Base-by-base conservation (phyloP, 2,113 vertebrate genomes). In the Neotoma lepida region DNA sequence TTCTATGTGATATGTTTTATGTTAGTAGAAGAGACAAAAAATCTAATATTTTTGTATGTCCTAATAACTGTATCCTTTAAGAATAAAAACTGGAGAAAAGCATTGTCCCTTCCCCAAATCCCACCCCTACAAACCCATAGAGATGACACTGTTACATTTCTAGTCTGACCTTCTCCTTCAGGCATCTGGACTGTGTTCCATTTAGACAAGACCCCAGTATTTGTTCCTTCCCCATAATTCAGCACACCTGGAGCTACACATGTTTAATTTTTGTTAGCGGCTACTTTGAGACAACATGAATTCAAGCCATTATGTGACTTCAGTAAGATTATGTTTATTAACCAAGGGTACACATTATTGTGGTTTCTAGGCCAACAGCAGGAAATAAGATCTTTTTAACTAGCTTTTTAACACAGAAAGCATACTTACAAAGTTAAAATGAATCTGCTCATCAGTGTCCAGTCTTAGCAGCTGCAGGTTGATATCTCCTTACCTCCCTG, bases 331-430 rank as follows among this genome's bases (percentile, higher is more conserved):
- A 51, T 12, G 13, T 68, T 82, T 77, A 97, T 97, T 96, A 97
- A 94, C 78, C 80, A 88, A 94, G 94, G 91, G 76, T 93, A 95
- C 84, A 95, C 58, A n/a, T 94, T 87, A 88, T 93, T 70, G 39
- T 54, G 81, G 71, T 91, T 97, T 96, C 95, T 85, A 96, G 90
- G 91, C 82, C 89, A 95, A 95, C 95, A 63, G 93, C 88, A 91
- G 77, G 94, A 90, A 96, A 84, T 82, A n/a, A 68, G 10, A 7
- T 35, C 49, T 90, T 93, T 90, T 22, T 20, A 73, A 63, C 39
- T 14, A 33, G 24, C 18, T n/a, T n/a, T 84, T 89, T 88, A 51
- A 63, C 39, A 77, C 74, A 49, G 74, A 95, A 84, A 95, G 81
- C 22, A 73, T 58, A 58, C 58, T 76, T 95, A 76, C 74, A 24